Conservation (phyloP, 53 echinoderm and acorn worm species). For the Holothuria scabra region DNA sequence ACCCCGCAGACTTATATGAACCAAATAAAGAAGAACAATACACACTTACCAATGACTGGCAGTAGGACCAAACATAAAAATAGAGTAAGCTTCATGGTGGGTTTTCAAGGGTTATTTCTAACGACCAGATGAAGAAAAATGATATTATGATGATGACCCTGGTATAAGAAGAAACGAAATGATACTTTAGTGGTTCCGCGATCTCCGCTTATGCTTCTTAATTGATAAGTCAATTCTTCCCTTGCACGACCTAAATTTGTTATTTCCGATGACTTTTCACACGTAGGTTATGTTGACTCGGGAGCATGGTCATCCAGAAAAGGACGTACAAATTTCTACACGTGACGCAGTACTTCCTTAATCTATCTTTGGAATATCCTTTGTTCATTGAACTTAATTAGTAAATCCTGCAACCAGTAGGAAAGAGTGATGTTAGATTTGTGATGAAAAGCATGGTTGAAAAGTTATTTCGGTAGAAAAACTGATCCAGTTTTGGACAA, state of each 20-base stretch:
- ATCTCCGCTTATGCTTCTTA: too few species aligned
- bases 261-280: constrained; percentile 11
- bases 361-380: constrained; percentile 29
- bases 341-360: constrained; percentile 14
- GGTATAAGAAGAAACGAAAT: too few species aligned
- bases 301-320: background rate
- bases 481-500: too few species aligned
- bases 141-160: too few species aligned
- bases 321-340: constrained; percentile 13
- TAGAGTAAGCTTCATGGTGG: constrained; percentile 21
- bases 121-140: too few species aligned
- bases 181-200: too few species aligned
- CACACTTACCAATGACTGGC: constrained; percentile 11
- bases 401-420: too few species aligned
- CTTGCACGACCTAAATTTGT: background rate
- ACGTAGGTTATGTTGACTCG: background rate
- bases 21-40: background rate
- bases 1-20: too few species aligned
- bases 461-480: too few species aligned
- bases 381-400: background rate
- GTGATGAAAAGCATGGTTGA: too few species aligned
- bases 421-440: too few species aligned
- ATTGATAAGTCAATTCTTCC: too few species aligned
- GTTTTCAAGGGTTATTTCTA: background rate
- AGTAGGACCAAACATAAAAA: constrained; percentile 6